phyloP scores from a whole-genome alignment of 2,113 vertebrate genomes.

The Thalassoma bifasciatum region DNA sequence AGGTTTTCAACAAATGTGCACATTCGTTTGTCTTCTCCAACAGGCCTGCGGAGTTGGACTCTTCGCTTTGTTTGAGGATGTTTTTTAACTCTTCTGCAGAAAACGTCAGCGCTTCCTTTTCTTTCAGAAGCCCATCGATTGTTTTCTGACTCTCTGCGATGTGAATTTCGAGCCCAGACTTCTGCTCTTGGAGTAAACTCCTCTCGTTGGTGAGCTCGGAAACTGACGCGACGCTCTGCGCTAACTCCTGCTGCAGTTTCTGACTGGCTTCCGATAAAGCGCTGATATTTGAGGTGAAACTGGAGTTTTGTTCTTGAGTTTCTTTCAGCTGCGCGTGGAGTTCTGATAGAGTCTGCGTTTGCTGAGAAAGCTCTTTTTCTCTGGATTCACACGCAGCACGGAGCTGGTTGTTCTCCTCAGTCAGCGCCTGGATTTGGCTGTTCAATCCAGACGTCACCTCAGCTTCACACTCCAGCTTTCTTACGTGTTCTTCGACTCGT shows the following conservation, averaged over 20 bases:
- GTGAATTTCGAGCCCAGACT: constrained; percentile 61
- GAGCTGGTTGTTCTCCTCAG: constrained; percentile 80
- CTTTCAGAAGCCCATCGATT: constrained; percentile 70
- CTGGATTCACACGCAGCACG: constrained; percentile 66
- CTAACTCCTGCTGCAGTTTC: constrained; percentile 76
- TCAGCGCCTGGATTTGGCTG: constrained; percentile 62
- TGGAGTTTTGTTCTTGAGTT: constrained; percentile 38
- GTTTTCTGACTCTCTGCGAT: constrained; percentile 68
- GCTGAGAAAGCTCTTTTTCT: constrained; percentile 72
- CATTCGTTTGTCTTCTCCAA: constrained; percentile 83
- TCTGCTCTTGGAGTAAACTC: constrained; percentile 69
- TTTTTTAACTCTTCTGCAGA: constrained; percentile 73
- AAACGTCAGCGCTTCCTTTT: constrained; percentile 78
- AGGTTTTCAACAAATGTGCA: constrained; percentile 64
- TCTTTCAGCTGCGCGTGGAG: constrained; percentile 62
- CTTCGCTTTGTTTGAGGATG: constrained; percentile 75
- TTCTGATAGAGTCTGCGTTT: constrained; percentile 61
- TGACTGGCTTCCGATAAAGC: constrained; percentile 76
- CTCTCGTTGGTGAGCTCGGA: constrained; percentile 69
- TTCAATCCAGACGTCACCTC: constrained; percentile 60
- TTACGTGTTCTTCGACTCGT: constrained; percentile 72
- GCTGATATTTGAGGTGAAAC: constrained; percentile 68
- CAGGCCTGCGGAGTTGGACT: constrained; percentile 74
- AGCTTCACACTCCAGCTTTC: constrained; percentile 71
- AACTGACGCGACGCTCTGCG: constrained; percentile 60